These are phyloP conservation scores for Thalassaphorura encarpata DNA, from an alignment of 1,140 invertebrate genomes.

Conservation along the genomic window DNA sequence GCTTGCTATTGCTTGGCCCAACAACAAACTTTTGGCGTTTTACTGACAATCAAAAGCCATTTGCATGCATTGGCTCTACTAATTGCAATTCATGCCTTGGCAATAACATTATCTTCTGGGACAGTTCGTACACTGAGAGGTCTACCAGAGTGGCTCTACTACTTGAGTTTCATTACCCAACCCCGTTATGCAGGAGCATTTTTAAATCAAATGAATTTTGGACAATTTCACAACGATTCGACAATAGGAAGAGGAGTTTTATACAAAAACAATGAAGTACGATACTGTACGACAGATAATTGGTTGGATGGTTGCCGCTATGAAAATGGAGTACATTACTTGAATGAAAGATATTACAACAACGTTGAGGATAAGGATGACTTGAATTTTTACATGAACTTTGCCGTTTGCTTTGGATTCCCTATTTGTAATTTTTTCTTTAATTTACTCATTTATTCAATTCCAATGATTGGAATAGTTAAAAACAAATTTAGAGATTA, in stretches of 20 bases:
- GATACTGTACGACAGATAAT: constrained; percentile 34
- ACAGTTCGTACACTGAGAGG: constrained; percentile 46
- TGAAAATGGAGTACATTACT: constrained; percentile 56
- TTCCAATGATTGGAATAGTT: constrained; percentile 73
- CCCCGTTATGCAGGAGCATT: constrained; percentile 63
- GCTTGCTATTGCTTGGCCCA: constrained; percentile 70
- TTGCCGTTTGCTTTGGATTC: constrained; percentile 73
- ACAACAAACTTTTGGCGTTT: constrained; percentile 66
- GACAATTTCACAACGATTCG: constrained; percentile 33
- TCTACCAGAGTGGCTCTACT: constrained; percentile 65
- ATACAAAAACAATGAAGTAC: neutral
- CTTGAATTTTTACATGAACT: constrained; percentile 60
- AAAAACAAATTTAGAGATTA: constrained; percentile 81
- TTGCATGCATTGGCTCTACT: constrained; percentile 63
- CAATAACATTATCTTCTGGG: constrained; percentile 62
- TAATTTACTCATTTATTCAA: constrained; percentile 72
- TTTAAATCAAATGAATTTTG: constrained; percentile 56
- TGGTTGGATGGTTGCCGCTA: constrained; percentile 52
- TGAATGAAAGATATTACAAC: constrained; percentile 57
- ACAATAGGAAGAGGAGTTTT: neutral
- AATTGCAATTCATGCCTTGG: constrained; percentile 60
- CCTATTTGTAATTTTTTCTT: constrained; percentile 65
- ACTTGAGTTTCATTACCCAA: constrained; percentile 65
- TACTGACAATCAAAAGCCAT: constrained; percentile 67
- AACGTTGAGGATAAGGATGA: constrained; percentile 33